Evolutionary conservation across 2,797 vertebrate genomes (phyloP).

Genomic region (Spatula clypeata): DNA sequence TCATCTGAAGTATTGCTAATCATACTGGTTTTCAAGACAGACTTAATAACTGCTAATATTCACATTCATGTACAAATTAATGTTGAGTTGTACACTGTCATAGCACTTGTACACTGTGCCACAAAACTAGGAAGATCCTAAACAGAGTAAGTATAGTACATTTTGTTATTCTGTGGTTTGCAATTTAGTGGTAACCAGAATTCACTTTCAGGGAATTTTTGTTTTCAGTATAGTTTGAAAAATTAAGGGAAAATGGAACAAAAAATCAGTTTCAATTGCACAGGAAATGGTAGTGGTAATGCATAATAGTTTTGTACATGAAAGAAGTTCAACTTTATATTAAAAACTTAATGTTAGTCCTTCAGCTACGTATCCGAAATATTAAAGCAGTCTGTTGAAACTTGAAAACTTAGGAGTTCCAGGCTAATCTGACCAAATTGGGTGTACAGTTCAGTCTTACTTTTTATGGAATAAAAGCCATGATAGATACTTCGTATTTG

Average conservation of each 20-base stretch:
- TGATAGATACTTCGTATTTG: not conserved
- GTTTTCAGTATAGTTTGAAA: not conserved
- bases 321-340: not conserved
- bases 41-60: not conserved
- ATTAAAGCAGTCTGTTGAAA: not conserved
- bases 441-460: not conserved
- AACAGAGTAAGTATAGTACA: not conserved
- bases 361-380: not conserved
- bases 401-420: not conserved
- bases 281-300: not conserved
- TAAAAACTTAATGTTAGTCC: not conserved
- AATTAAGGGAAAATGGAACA: not conserved
- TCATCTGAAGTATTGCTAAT: not conserved
- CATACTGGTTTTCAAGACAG: not conserved
- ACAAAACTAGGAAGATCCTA: not conserved
- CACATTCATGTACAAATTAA: not conserved
- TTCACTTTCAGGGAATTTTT: not conserved
- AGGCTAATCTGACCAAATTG: not conserved
- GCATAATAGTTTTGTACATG: not conserved
- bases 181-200: not conserved
- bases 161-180: not conserved
- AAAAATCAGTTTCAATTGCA: not conserved
- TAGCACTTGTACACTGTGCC: no score
- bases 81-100: not conserved
- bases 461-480: not conserved